phyloP scores from a whole-genome alignment of 2,797 vertebrate genomes.

The Clamator glandarius region DNA sequence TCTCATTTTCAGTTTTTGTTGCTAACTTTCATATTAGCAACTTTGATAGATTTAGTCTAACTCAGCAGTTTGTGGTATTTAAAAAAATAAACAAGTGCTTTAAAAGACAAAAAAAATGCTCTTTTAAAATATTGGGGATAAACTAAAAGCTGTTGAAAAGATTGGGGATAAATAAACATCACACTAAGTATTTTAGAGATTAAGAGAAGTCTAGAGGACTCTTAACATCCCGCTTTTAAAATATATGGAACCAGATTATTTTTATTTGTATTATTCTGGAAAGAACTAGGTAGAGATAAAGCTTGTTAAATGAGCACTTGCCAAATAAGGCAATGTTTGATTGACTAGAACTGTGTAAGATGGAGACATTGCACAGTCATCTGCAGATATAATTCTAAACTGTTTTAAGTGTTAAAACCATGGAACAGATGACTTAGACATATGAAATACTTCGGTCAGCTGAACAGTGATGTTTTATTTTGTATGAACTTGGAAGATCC shows the following conservation, averaged over 20 bases:
- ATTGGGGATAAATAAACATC: conserved; percentile 23
- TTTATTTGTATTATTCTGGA: neutral
- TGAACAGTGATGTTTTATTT: neutral
- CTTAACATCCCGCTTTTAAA: neutral
- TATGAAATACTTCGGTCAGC: neutral
- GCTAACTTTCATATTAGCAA: neutral
- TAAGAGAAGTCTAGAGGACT: neutral
- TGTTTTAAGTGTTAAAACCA: neutral
- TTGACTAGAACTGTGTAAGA: neutral
- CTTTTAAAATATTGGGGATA: neutral
- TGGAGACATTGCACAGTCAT: neutral
- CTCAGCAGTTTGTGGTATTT: neutral
- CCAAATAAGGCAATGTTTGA: neutral
- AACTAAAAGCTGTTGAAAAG: neutral
- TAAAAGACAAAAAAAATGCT: neutral
- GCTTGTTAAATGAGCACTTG: neutral
- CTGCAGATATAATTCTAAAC: neutral
- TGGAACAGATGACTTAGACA: neutral
- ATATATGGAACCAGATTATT: neutral
- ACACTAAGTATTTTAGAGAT: conserved; percentile 15
- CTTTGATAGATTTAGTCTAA: neutral
- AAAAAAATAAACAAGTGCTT: neutral
- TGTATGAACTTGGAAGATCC: neutral
- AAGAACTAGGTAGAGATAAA: neutral
- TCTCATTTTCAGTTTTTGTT: neutral